These are phyloP conservation scores for Oophaga pumilio DNA, from an alignment of 2,113 vertebrate species.

Conservation along the genomic window DNA sequence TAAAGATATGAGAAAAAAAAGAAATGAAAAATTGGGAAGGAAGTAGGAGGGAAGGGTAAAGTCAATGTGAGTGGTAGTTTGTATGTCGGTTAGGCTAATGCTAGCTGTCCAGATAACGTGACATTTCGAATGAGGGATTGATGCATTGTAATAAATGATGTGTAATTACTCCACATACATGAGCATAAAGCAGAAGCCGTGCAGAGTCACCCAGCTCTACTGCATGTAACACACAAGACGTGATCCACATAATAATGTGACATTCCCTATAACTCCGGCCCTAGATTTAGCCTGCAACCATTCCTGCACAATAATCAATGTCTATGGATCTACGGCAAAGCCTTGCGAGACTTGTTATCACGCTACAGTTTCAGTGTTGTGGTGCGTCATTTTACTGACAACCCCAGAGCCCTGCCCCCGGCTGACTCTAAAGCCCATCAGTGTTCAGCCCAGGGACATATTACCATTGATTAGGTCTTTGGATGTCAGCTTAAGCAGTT, in stretches of 20 bases:
- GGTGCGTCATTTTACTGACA: slow-evolving; percentile 2
- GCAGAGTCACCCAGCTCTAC: neutral
- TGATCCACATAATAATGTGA: slow-evolving; percentile 37
- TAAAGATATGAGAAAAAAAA: neutral
- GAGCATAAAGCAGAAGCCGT: neutral
- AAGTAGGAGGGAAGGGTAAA: neutral
- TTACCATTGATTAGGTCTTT: slow-evolving; percentile 21
- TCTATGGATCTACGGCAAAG: slow-evolving; percentile 30
- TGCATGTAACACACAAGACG: slow-evolving; percentile 33
- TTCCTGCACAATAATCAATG: slow-evolving; percentile 39
- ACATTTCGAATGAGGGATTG: neutral
- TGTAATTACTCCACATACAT: neutral
- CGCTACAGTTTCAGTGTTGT: slow-evolving; percentile 22
- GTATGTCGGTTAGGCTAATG: neutral
- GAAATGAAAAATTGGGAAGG: neutral
- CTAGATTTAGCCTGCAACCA: slow-evolving; percentile 3
- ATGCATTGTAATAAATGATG: neutral
- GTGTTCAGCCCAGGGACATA: neutral
- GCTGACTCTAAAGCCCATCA: neutral
- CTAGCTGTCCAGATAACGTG: neutral
- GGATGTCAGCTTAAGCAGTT: slow-evolving; percentile 30
- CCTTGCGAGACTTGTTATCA: slow-evolving; percentile 27
- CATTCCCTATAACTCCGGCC: slow-evolving; percentile 5
- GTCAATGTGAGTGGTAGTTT: too few relatives aligned
- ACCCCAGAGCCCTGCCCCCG: neutral